phyloP scores from a whole-genome alignment of 2,888 invertebrate genomes.

The Lottia gigantea region DNA sequence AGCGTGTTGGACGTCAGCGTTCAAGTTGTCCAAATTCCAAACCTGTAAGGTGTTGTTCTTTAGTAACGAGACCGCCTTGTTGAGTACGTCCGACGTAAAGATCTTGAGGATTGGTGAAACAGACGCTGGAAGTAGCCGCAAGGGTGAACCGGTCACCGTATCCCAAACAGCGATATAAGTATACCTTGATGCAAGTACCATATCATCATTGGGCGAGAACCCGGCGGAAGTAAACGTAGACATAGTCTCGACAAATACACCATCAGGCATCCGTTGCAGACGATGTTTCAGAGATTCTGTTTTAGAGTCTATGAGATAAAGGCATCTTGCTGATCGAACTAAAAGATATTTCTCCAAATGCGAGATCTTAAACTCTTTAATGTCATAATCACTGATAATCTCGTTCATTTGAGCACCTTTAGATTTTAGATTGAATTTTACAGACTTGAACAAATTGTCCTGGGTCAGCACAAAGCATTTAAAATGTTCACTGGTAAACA shows the following conservation, averaged over 20 bases:
- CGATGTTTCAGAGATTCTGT: slow-evolving; percentile 38
- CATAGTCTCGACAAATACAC: slow-evolving; percentile 49
- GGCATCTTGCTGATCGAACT: slow-evolving; percentile 46
- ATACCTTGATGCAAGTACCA: slow-evolving; percentile 54
- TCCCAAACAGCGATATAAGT: slow-evolving; percentile 61
- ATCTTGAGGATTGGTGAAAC: slow-evolving; percentile 51
- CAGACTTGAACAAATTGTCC: slow-evolving; percentile 44
- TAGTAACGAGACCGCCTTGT: slow-evolving; percentile 54
- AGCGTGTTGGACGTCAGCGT: slow-evolving; percentile 49
- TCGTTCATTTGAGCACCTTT: slow-evolving; percentile 37
- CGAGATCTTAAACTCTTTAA: slow-evolving; percentile 44
- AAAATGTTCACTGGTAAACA: slow-evolving; percentile 39
- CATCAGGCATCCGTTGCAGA: slow-evolving; percentile 48
- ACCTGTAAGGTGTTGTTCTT: slow-evolving; percentile 57
- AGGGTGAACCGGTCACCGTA: slow-evolving; percentile 43
- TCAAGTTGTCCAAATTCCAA: slow-evolving; percentile 60
- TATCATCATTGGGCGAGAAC: slow-evolving; percentile 50
- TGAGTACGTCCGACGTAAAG: slow-evolving; percentile 48
- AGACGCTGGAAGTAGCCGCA: slow-evolving; percentile 53
- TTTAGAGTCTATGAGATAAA: slow-evolving; percentile 48
- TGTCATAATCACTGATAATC: slow-evolving; percentile 51
- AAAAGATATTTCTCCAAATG: slow-evolving; percentile 41
- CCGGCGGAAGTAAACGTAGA: slow-evolving; percentile 56
- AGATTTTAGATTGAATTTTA: slow-evolving; percentile 46
- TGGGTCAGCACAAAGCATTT: slow-evolving; percentile 52